A percentile compares a stretch with the other conserved stretches of the same genome.
phyloP scores from a whole-genome alignment of 1,140 invertebrate species.

The Nebria ingens region DNA sequence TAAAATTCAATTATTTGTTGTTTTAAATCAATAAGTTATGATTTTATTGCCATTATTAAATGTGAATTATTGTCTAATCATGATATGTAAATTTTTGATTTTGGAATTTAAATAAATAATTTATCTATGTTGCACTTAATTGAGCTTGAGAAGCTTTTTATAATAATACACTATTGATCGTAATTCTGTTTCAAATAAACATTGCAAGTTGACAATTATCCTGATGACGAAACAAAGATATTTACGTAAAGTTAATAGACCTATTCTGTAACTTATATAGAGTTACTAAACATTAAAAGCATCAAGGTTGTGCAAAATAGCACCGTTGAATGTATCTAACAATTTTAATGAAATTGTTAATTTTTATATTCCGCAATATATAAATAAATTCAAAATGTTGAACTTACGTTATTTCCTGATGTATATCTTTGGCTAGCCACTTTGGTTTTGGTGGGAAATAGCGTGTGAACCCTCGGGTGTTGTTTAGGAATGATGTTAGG shows the following conservation, averaged over 20 bases:
- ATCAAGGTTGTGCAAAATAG: too few species aligned
- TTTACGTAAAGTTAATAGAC: neutral
- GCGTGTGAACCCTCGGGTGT: too few species aligned
- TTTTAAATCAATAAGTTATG: too few species aligned
- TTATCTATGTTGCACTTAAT: neutral
- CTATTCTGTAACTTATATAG: neutral
- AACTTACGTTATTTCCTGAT: too few species aligned
- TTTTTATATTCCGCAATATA: too few species aligned
- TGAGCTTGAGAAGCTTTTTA: neutral
- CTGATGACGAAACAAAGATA: neutral
- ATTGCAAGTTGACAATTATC: neutral
- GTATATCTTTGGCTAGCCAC: too few species aligned
- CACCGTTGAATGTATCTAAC: too few species aligned
- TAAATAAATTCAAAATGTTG: too few species aligned
- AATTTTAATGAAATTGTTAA: too few species aligned
- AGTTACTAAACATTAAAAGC: neutral
- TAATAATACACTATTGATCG: neutral
- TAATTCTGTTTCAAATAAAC: neutral
- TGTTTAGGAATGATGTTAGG: too few species aligned
- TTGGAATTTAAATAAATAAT: neutral
- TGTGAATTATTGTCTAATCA: neutral
- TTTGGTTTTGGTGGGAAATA: too few species aligned
- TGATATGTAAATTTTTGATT: neutral
- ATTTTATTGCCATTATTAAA: neutral
- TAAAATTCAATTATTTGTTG: conserved; percentile 33